These are phyloP conservation scores for Siniperca scherzeri DNA, from an alignment of 2,797 vertebrate species.

Conservation along the genomic window DNA sequence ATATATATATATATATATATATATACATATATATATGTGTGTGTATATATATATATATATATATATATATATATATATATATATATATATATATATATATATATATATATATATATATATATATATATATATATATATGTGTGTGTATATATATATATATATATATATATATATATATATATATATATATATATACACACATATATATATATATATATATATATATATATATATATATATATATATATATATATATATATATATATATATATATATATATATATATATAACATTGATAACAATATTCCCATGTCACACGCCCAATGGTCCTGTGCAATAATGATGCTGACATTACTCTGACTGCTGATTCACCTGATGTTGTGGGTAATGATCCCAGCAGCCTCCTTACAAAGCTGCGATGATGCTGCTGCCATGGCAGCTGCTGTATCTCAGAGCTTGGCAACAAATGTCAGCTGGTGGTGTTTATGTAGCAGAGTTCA, in stretches of 20 bases:
- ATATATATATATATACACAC: no score
- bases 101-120: no score
- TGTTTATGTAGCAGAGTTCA: constrained; percentile 35
- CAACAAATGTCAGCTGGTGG: constrained; percentile 44
- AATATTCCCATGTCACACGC: neutral
- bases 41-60: no score
- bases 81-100: no score
- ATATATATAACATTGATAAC: neutral
- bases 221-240: no score
- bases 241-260: no score
- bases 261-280: neutral
- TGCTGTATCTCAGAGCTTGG: constrained; percentile 36
- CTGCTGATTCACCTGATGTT: neutral
- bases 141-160: no score
- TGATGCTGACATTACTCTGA: neutral
- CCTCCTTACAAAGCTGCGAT: constrained; percentile 1
- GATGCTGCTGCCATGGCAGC: constrained; percentile 6
- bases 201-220: neutral
- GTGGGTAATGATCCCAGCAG: constrained; percentile 18
- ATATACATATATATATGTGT: no score
- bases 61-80: no score
- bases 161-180: no score
- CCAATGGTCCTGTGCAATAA: neutral
- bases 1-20: no score
- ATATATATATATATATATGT: no score